A percentile compares a stretch with the other conserved stretches of the same genome.
Evolutionary conservation across 1,140 invertebrate genomes (phyloP).

Genomic region (Cheumatopsyche charites): DNA sequence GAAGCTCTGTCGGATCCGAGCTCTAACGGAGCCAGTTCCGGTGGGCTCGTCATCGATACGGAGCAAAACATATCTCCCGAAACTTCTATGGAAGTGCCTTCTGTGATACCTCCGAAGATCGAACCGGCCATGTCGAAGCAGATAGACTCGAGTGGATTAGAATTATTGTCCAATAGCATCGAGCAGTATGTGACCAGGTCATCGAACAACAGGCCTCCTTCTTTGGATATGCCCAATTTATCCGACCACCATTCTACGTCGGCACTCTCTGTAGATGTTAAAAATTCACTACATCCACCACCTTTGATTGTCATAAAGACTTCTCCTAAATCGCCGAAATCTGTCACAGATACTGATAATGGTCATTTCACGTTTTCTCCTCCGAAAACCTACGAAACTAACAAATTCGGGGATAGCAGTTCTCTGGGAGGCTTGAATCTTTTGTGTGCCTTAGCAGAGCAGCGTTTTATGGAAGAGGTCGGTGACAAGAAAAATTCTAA

Average conservation of each 20-base stretch:
- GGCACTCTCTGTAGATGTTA: constrained; percentile 35
- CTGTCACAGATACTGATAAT: constrained; percentile 50
- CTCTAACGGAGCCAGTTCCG: constrained; percentile 52
- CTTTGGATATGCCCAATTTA: constrained; percentile 40
- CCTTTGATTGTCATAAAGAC: constrained; percentile 54
- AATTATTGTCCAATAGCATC: constrained; percentile 82
- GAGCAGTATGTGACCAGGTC: constrained; percentile 69
- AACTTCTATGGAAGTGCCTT: constrained; percentile 30
- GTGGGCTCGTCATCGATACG: constrained; percentile 57
- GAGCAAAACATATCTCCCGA: constrained; percentile 51
- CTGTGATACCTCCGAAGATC: constrained; percentile 36
- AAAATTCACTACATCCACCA: constrained; percentile 41
- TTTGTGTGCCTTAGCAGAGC: constrained; percentile 83
- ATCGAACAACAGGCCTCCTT: constrained; percentile 41
- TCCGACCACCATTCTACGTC: constrained; percentile 23
- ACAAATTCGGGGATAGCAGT: constrained; percentile 30
- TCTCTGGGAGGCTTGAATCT: constrained; percentile 76
- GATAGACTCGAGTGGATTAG: constrained; percentile 78
- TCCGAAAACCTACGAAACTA: constrained; percentile 46
- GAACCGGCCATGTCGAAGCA: constrained; percentile 51
- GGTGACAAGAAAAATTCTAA: constrained; percentile 46
- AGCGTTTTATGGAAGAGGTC: constrained; percentile 69
- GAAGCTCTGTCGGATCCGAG: constrained; percentile 52
- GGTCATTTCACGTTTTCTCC: constrained; percentile 57
- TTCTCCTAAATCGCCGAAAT: constrained; percentile 57